Evolutionary conservation across 2,888 invertebrate genomes (phyloP).

Genomic region (Harpalus rubripes): DNA sequence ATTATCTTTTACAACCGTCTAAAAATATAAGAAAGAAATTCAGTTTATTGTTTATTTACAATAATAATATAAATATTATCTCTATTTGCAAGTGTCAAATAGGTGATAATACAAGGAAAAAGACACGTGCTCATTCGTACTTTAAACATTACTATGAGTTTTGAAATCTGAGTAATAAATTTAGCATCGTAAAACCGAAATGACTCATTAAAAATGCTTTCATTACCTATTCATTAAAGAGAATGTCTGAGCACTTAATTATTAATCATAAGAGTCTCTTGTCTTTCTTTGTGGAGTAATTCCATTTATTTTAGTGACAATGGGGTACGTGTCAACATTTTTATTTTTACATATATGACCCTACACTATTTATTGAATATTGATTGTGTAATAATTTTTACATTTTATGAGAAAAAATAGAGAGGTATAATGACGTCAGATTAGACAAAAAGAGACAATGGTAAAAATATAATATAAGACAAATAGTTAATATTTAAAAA

Average conservation of each 20-base stretch:
- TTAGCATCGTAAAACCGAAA: background rate
- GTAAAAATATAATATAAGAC: no score
- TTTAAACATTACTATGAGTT: background rate
- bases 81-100: conserved; percentile 9
- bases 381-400: no score
- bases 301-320: background rate
- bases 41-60: conserved; percentile 19
- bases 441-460: no score
- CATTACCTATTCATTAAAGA: conserved; percentile 2
- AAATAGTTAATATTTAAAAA: no score
- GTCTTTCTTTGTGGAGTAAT: background rate
- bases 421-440: no score
- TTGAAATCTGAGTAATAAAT: conserved; percentile 8
- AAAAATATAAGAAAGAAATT: background rate
- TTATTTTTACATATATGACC: no score
- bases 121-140: background rate
- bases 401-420: no score
- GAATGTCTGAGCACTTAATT: background rate
- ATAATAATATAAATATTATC: conserved; percentile 20
- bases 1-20: conserved; percentile 5
- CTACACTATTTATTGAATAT: no score
- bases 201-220: background rate
- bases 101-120: background rate
- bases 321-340: background rate
- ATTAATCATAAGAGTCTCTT: background rate